phyloP scores from a whole-genome alignment of 2,888 invertebrate species.

The Lapara coniferarum region DNA sequence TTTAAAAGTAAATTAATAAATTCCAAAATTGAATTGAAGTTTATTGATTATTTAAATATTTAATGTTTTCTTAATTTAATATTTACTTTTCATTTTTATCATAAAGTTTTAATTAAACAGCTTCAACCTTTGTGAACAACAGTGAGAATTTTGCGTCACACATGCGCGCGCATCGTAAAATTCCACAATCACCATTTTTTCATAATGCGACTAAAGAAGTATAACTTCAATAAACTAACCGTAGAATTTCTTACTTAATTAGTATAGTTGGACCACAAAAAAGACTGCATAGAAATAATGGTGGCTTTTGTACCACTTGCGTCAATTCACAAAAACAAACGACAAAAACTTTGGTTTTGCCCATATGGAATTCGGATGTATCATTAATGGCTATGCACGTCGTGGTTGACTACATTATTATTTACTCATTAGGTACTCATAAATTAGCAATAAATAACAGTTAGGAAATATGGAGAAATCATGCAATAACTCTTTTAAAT shows the following conservation, averaged over 20 bases:
- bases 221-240: too few relatives aligned
- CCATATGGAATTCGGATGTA: background rate
- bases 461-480: background rate
- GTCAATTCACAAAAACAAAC: conserved; percentile 3
- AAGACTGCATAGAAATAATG: background rate
- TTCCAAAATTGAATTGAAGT: too few relatives aligned
- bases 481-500: background rate
- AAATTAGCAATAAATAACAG: background rate
- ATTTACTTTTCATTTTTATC: too few relatives aligned
- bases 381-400: background rate
- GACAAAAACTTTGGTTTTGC: conserved; percentile 6
- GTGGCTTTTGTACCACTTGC: background rate
- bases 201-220: too few relatives aligned
- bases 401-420: background rate
- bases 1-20: too few relatives aligned
- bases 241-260: background rate
- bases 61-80: too few relatives aligned
- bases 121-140: too few relatives aligned
- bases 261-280: background rate
- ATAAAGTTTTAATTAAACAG: too few relatives aligned
- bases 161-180: too few relatives aligned
- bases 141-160: too few relatives aligned
- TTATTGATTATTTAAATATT: too few relatives aligned
- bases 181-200: too few relatives aligned
- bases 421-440: background rate